Evolutionary conservation across 2,797 vertebrate species (phyloP), one percentile per base, ranked within the genome.

Genomic region (Myotis daubentonii): DNA sequence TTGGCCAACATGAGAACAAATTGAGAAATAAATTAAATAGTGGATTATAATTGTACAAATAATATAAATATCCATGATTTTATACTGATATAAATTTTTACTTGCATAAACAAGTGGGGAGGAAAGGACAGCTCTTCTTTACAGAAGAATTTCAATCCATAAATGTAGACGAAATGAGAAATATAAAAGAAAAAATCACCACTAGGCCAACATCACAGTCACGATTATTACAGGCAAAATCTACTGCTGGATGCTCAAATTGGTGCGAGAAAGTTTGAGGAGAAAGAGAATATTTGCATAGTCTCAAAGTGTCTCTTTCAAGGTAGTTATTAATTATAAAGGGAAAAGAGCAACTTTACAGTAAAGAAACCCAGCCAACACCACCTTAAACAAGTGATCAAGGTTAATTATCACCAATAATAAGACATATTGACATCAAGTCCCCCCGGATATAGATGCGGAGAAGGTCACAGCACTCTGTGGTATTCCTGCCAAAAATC

Each of bases 121-220:
- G 83, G 51, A 76, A 71, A 38, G 38, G 41, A 55, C 17, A 30
- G 44, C 12, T 62, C 44, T 93, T 90, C 22, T 74, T 75, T 68
- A 84, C 28, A 44, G 60, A 93, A 41, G 3, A 70, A 89, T 25
- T 83, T 28, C 38, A 66, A 51, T 74, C 78, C 81, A 25, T 60
- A 72, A 96, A 76, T 83, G 25, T 66, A 76, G 47, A 78, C 51
- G 25, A 89, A 86, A 86, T 90, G 28, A 78, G 53, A 86, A 89
- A n/a, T 25, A 33, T 33, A 55, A 23, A 47, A 47, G 12, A 16
- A 53, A 71, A 86, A 62, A 23, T 72, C 62, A 79, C 11, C 6
- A 76, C 17, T 47, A 60, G 30, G 65, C 25, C 44, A 94, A 51
- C 0, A 47, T 33, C 33, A 60, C 9, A 49, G 30, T 72, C 8